Base-by-base conservation (phyloP, 2,797 vertebrate species). In the Pseudomugil tenellus region DNA sequence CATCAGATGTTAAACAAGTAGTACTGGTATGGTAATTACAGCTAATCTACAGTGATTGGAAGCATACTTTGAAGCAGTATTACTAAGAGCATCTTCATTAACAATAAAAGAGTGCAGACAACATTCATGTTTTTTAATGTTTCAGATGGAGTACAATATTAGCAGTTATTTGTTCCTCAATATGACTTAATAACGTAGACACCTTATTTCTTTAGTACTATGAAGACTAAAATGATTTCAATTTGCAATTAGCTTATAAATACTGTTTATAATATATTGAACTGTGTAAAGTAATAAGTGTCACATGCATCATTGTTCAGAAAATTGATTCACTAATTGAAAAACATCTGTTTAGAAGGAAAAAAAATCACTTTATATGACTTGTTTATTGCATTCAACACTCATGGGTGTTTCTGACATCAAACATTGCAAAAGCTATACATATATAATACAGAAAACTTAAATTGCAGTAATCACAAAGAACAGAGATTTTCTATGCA, bases 361-460 rank as follows among this genome's bases (percentile, higher is more conserved):
- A 58, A 57, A 41, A 51, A 14, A 26, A 28, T 58, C 19, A 23
- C 4, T 28, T 39, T 49, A 59, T 26, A 46, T 70, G 28, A 62
- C 19, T 37, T 25, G 19, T 35, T 41, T 11, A 66, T 21, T 35
- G 2, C 0, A 23, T 31, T 57, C 34, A 48, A 3, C 10, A 43
- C 55, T 46, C n/a, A n/a, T 29, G 48, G 31, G 34, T 66, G 23
- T 67, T 53, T 68, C 54, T 72, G 6, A 65, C 51, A 17, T 32
- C 1, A 23, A 16, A 68, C 46, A 54, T 63, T 51, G n/a, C 62
- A 35, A 35, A 46, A 69, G 58, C 14, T 26, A 1, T 25, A 54
- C 39, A 43, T 84, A 29, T 62, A 32, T 49, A 34, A 58, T 46
- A 77, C 61, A 65, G 14, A 74, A 46, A 58, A n/a, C 16, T 16